phyloP scores from a whole-genome alignment of 2,797 vertebrate species.

The Parambassis ranga region DNA sequence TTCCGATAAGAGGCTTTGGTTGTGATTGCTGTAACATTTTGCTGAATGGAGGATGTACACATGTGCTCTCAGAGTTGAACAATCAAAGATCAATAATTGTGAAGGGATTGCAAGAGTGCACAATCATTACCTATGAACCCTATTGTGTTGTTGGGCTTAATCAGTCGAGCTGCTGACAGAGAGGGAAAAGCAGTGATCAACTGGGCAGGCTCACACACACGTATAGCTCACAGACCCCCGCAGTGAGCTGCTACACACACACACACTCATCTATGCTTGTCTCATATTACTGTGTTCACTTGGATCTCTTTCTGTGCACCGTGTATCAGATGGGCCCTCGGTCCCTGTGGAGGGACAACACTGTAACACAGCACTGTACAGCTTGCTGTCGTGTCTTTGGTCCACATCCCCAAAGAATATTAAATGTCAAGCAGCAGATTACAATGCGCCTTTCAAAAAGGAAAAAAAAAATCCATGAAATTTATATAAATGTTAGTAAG shows the following conservation, averaged over 20 bases:
- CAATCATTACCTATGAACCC: constrained; percentile 83
- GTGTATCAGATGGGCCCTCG: constrained; percentile 72
- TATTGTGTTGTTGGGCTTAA: constrained; percentile 80
- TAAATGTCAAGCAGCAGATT: constrained; percentile 69
- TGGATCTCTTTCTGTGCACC: constrained; percentile 71
- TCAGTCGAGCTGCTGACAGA: constrained; percentile 78
- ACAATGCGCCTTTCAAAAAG: constrained; percentile 54
- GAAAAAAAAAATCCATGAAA: constrained; percentile 18
- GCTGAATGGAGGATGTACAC: constrained; percentile 70
- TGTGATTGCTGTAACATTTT: constrained; percentile 53
- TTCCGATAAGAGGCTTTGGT: constrained; percentile 41
- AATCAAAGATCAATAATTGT: constrained; percentile 85
- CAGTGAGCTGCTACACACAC: constrained; percentile 43
- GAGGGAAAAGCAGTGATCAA: constrained; percentile 68
- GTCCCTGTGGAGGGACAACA: constrained; percentile 70
- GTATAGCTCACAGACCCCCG: constrained; percentile 64
- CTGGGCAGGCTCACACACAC: constrained; percentile 58
- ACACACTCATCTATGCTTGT: constrained; percentile 30
- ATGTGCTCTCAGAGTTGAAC: constrained; percentile 75
- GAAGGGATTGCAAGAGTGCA: constrained; percentile 83
- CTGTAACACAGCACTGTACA: constrained; percentile 68
- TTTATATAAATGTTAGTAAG: background rate
- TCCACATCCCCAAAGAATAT: constrained; percentile 72
- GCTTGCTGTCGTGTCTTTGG: constrained; percentile 60
- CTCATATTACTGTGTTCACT: constrained; percentile 74